Percentiles rank a stretch among this genome's conserved stretches.
Conservation (phyloP, 2,888 invertebrate genomes). For the Caenorhabditis sp. region DNA sequence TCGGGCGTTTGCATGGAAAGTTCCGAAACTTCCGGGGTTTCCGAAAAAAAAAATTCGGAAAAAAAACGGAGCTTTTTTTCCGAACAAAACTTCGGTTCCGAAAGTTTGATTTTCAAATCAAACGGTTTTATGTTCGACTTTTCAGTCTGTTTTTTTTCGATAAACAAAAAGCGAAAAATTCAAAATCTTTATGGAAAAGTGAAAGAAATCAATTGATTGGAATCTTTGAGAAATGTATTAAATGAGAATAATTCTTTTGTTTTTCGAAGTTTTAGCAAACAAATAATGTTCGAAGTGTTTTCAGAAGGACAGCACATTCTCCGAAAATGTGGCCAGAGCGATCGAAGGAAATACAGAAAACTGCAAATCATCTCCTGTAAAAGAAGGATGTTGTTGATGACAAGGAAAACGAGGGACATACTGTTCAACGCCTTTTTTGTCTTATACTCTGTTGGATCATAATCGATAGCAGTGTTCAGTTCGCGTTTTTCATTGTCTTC, state of each 20-base stretch:
- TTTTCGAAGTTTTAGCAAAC: no score
- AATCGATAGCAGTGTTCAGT: conserved; percentile 35
- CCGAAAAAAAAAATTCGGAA: no score
- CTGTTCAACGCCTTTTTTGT: conserved; percentile 26
- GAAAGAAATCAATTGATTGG: not conserved
- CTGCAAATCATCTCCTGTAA: conserved; percentile 34
- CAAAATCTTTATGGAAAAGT: not conserved
- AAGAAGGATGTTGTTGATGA: not conserved
- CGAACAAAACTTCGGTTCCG: no score
- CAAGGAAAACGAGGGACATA: not conserved
- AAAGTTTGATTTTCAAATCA: no score
- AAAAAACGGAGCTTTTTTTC: no score
- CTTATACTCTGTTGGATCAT: conserved; percentile 13
- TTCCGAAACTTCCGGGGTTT: no score
- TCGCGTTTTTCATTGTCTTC: conserved; percentile 9
- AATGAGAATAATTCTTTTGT: no score
- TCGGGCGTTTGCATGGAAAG: no score
- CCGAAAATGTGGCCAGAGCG: not conserved
- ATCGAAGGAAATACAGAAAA: conserved; percentile 20
- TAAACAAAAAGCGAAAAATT: no score
- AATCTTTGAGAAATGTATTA: not conserved
- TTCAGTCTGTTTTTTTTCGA: no score
- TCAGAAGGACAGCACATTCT: not conserved
- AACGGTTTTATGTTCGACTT: no score
- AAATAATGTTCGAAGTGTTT: not conserved